Evolutionary conservation across 2,113 vertebrate genomes (phyloP).

Genomic region (Cebus imitator): DNA sequence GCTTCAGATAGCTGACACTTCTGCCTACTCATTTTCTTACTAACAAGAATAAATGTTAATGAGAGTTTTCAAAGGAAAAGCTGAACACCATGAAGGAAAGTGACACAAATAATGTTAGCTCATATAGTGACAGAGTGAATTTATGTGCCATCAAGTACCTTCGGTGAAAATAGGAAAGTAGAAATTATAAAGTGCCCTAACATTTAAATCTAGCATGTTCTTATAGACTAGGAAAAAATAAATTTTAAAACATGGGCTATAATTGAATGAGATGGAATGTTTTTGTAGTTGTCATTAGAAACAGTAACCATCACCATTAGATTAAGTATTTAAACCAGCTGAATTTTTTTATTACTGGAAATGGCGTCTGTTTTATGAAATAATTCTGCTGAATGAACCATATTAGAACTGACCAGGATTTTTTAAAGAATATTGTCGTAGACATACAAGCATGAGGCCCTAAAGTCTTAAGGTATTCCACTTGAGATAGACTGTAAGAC

Average conservation of each 20-base stretch:
- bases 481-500: slow-evolving; percentile 58
- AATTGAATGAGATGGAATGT: neutral
- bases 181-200: neutral
- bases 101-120: slow-evolving; percentile 52
- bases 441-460: slow-evolving; percentile 61
- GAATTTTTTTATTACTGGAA: slow-evolving; percentile 75
- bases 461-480: slow-evolving; percentile 56
- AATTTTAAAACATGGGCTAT: neutral
- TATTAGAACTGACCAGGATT: slow-evolving; percentile 77
- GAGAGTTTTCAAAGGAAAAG: slow-evolving; percentile 31
- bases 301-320: slow-evolving; percentile 71
- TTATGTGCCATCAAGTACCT: neutral
- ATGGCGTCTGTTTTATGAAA: slow-evolving; percentile 70
- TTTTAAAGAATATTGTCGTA: slow-evolving; percentile 73
- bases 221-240: neutral
- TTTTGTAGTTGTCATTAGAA: slow-evolving; percentile 59
- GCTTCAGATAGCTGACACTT: slow-evolving; percentile 15
- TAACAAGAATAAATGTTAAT: slow-evolving; percentile 47
- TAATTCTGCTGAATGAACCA: slow-evolving; percentile 70
- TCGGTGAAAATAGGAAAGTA: neutral
- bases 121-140: neutral
- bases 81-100: slow-evolving; percentile 19
- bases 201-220: neutral
- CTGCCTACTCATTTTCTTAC: slow-evolving; percentile 31
- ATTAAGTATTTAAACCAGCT: slow-evolving; percentile 69